Evolutionary conservation across 2,113 vertebrate species (phyloP), one percentile per base, ranked within the genome.

Genomic region (Eubucco bourcierii): DNA sequence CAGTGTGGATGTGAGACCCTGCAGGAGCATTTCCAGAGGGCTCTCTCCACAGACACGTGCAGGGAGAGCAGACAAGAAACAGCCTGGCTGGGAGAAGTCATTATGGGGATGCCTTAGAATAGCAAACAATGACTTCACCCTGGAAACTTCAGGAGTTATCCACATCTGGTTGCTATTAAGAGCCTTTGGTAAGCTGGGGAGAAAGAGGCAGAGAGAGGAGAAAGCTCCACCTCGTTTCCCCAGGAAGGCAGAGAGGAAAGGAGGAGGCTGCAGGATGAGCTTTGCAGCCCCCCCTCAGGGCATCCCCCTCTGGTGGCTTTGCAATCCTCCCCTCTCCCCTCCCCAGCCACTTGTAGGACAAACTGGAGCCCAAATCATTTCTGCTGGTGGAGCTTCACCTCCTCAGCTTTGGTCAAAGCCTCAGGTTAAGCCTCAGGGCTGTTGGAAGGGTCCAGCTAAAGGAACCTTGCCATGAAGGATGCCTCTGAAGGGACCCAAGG

Each of bases 121-220:
- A 95, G 95, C 92, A 96, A 96, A 94, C 90, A 91, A 83, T 93
- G 92, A 96, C 67, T 84, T 96, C 94, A 96, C 11, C 80, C 86
- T 94, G 90, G 80, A 96, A 93, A 93, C 29, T 80, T 76, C 88
- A 61, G 4, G 31, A 93, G 92, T 76, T 88, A 80, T 39, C 15
- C 29, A 93, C 96, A 95, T 94, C 94, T 96, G 96, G 77, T 88
- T 52, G 92, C 74, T 4, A 68, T 96, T 95, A 96, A 50, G 50
- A 12, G 84, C 74, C 76, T 59, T 33, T 1, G 4, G 73, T 58
- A 88, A 76, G 76, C 88, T 78, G 68, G 56, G 84, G 68, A 58
- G 76, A 58, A 74, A 58, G 0, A 61, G 68, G 31, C 33, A 21
- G 73, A 66, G 34, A 34, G 86, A 93, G 10, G 73, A 71, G 39